Conservation (phyloP, 2,797 vertebrate genomes). For the Coregonus suidteri region DNA sequence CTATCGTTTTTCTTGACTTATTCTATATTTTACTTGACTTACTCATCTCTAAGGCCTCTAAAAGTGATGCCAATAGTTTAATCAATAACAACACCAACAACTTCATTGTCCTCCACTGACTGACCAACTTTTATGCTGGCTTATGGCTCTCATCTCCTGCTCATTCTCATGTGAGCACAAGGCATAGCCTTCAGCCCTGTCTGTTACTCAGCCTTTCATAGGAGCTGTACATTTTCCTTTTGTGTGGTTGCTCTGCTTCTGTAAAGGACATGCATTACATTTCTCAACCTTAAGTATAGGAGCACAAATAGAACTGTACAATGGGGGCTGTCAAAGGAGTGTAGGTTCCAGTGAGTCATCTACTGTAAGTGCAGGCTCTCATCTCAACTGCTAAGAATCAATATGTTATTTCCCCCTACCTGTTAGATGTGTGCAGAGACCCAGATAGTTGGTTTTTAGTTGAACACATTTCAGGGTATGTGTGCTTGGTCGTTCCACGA, state of each 20-base stretch:
- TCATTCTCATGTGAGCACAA: slow-evolving; percentile 33
- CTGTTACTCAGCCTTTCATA: slow-evolving; percentile 20
- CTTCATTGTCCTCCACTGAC: slow-evolving; percentile 7
- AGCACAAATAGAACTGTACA: slow-evolving; percentile 28
- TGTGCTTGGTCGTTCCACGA: too few relatives aligned
- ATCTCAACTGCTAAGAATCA: slow-evolving; percentile 51
- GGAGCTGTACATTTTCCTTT: slow-evolving; percentile 12
- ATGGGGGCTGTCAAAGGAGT: slow-evolving; percentile 36
- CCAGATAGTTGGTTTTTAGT: not conserved
- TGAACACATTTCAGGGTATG: not conserved
- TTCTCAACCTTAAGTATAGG: slow-evolving; percentile 54
- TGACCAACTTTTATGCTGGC: slow-evolving; percentile 23
- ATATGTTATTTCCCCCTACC: slow-evolving; percentile 24
- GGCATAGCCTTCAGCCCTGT: slow-evolving; percentile 16
- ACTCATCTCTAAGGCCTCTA: not conserved
- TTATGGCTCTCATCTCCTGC: slow-evolving; percentile 36
- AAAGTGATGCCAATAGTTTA: slow-evolving; percentile 18
- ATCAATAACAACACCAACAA: slow-evolving; percentile 36
- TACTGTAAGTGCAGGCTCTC: slow-evolving; percentile 43
- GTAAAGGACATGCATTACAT: slow-evolving; percentile 50
- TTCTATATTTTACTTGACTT: too few relatives aligned
- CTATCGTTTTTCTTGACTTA: too few relatives aligned
- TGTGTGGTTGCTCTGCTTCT: slow-evolving; percentile 26
- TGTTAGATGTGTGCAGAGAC: slow-evolving; percentile 6
- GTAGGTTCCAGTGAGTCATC: not conserved